Evolutionary conservation across 2,113 vertebrate species (phyloP).

Genomic region (Phylloscopus whistleri): DNA sequence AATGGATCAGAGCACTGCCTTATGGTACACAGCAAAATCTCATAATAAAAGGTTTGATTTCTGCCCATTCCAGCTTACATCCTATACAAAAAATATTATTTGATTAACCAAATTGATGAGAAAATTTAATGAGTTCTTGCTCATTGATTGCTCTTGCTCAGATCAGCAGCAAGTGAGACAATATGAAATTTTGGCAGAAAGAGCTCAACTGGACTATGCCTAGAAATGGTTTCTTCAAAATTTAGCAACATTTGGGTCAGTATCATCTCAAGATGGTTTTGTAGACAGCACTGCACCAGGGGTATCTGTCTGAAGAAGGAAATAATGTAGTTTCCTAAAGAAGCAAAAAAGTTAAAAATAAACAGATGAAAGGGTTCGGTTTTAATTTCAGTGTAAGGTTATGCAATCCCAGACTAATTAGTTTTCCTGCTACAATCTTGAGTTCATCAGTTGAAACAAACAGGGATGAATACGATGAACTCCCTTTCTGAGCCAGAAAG

Average conservation of each 20-base stretch:
- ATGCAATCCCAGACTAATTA: neutral
- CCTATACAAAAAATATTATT: neutral
- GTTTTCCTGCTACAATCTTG: neutral
- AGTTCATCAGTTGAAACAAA: slow-evolving; percentile 27
- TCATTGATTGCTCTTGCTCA: neutral
- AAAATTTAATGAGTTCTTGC: neutral
- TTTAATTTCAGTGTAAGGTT: neutral
- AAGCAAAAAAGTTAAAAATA: neutral
- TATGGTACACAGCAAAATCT: neutral
- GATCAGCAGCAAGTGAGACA: neutral
- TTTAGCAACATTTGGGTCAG: neutral
- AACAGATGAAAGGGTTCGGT: neutral
- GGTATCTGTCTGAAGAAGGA: neutral
- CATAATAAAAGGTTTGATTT: neutral
- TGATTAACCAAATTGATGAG: neutral
- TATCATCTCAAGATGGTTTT: neutral
- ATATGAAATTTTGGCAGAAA: neutral
- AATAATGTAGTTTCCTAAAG: neutral
- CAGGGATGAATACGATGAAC: neutral
- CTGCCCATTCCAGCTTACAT: neutral
- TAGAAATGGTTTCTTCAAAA: neutral
- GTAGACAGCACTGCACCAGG: neutral
- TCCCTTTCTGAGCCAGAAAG: neutral
- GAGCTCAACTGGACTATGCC: neutral
- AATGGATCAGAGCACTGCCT: neutral